A percentile compares a stretch with the other conserved stretches of the same genome.
These are phyloP conservation scores for Amphipoea oculea DNA, from an alignment of 2,888 invertebrate species.

Conservation along the genomic window DNA sequence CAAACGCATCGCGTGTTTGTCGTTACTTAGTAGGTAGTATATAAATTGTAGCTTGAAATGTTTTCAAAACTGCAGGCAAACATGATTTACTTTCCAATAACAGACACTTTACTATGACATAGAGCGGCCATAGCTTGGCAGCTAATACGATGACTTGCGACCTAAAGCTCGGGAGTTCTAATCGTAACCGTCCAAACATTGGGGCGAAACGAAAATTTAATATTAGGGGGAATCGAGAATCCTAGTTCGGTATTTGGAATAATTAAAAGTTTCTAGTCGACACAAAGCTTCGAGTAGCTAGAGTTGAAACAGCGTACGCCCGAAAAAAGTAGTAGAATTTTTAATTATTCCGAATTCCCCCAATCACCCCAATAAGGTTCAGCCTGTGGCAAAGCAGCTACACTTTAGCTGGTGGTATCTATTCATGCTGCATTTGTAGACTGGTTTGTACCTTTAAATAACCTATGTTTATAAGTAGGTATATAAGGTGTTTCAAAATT, in stretches of 20 bases:
- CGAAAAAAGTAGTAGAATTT: constrained; percentile 9
- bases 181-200: constrained; percentile 24
- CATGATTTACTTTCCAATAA: constrained; percentile 69
- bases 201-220: background rate
- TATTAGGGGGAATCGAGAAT: background rate
- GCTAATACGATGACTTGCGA: constrained; percentile 42
- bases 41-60: constrained; percentile 71
- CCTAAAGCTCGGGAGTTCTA: constrained; percentile 34
- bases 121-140: constrained; percentile 41
- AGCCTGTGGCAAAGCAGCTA: background rate
- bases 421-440: background rate
- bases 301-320: background rate
- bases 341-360: constrained; percentile 10
- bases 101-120: constrained; percentile 62
- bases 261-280: constrained; percentile 15
- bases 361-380: background rate
- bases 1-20: constrained; percentile 75
- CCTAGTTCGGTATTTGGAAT: background rate
- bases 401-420: background rate
- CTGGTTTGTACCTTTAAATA: background rate
- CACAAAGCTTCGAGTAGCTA: background rate
- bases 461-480: too few species aligned
- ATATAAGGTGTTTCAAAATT: too few species aligned
- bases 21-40: constrained; percentile 65
- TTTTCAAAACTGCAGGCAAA: constrained; percentile 73